Evolutionary conservation across 2,113 vertebrate species (phyloP).

Genomic region (Burhinus bistriatus): DNA sequence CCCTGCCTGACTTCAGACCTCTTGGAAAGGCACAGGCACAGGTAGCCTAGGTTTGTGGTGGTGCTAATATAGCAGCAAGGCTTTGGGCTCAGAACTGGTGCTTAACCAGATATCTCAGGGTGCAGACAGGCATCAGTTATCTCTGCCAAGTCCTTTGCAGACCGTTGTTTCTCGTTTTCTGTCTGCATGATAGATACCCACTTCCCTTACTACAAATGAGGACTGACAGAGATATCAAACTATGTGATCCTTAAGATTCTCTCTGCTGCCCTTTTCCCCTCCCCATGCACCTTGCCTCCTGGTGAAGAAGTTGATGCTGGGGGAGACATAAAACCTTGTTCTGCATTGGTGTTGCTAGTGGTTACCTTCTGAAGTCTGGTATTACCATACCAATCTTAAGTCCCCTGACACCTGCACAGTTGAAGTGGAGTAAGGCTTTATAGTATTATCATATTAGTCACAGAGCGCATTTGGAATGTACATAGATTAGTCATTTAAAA

Average conservation of each 20-base stretch:
- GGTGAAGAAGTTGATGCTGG: background rate
- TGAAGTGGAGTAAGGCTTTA: conserved; percentile 1
- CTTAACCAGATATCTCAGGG: background rate
- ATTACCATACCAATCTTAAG: background rate
- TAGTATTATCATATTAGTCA: conserved; percentile 5
- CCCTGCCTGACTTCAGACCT: background rate
- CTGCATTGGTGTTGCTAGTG: background rate
- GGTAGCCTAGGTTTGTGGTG: background rate
- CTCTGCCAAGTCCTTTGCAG: background rate
- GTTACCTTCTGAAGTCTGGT: background rate
- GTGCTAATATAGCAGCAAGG: background rate
- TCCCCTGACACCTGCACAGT: background rate
- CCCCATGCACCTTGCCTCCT: accelerated
- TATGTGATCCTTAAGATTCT: background rate
- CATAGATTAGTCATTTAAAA: background rate
- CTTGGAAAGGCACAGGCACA: background rate
- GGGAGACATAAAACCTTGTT: background rate
- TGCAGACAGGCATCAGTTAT: background rate
- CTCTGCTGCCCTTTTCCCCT: background rate
- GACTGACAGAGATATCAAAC: background rate
- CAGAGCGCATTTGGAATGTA: background rate
- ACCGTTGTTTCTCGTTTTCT: background rate
- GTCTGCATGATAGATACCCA: background rate
- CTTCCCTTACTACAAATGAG: background rate
- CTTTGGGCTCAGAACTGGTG: background rate